Evolutionary conservation across 2,113 vertebrate genomes (phyloP).

Genomic region (Colistium nudipinnis): DNA sequence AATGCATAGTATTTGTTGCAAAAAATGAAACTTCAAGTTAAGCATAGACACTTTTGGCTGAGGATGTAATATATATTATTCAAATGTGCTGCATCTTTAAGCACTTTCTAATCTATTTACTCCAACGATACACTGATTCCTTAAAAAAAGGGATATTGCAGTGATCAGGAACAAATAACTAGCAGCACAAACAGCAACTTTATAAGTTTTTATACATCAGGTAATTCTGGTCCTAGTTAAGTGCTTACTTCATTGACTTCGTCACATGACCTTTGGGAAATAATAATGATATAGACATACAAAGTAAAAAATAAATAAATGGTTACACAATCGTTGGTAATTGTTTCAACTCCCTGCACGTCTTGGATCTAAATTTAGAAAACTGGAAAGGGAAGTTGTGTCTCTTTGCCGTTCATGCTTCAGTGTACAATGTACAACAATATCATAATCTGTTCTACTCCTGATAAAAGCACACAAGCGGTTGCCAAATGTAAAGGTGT

Average conservation of each 20-base stretch:
- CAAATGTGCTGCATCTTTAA: no score
- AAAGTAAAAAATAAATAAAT: not conserved
- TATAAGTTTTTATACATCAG: not conserved
- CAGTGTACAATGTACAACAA: not conserved
- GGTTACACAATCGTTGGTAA: not conserved
- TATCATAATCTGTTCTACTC: not conserved
- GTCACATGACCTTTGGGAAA: not conserved
- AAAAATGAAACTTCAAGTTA: slow-evolving; percentile 43
- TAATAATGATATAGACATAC: not conserved
- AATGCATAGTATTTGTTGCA: slow-evolving; percentile 40
- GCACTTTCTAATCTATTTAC: not conserved
- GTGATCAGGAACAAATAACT: not conserved
- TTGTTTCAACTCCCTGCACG: not conserved
- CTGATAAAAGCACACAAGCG: slow-evolving; percentile 9
- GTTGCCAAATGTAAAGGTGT: slow-evolving; percentile 11
- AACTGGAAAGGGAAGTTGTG: slow-evolving; percentile 34
- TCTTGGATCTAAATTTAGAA: slow-evolving; percentile 17
- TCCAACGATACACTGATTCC: not conserved
- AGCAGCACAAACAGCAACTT: not conserved
- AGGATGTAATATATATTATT: not conserved
- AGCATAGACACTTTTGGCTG: not conserved
- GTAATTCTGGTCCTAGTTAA: not conserved
- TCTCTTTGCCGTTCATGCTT: slow-evolving; percentile 15
- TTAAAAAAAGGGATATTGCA: no score
- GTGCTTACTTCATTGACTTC: not conserved